Base-by-base conservation (phyloP, 2,888 invertebrate genomes). In the Parnassius smintheus region DNA sequence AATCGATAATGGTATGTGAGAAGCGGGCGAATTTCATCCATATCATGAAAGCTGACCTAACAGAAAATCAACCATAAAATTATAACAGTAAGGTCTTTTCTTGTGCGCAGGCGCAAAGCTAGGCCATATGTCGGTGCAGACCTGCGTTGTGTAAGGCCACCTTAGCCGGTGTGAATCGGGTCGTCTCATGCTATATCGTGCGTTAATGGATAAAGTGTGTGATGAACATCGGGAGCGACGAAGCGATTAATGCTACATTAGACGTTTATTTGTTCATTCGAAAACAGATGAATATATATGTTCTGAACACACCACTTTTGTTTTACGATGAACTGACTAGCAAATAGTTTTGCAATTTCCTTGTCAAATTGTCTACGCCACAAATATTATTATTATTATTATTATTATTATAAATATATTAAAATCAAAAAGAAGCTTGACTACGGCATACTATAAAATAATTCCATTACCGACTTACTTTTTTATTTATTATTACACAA, bases 101-200 rank as follows among this genome's bases (percentile, higher is more conserved):
- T 73, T 71, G 87, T 86, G 88, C 83, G 80, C 72, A 76, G 74
- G 83, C 83, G 75, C 70, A 74, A 87, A 87, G 87, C 83, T 77
- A 71, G 68, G 74, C 75, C 82, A n/a, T 81, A 75, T 77, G 78
- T 78, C 71, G 70, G 84, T 86, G 85, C 83, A 72, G 66, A 70
- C 74, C 75, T 74, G 69, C 66, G 56, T 68, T 70, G 74, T 70
- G 72, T 72, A 73, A 51, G 74, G 80, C 80, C 83, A 81, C 86
- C 81, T 74, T 69, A 76, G 88, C 89, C 89, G 82, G 91, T 91
- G 91, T 91, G 91, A 91, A 91, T 91, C 91, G 91, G 91, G 80
- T 85, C 72, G 78, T 85, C 66, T 75, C 84, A 87, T 88, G 88
- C 88, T 79, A 74, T 72, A 68, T 69, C 1, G 74, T 65, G 67